Conservation (phyloP, 2,797 vertebrate species). For the Todus mexicanus region DNA sequence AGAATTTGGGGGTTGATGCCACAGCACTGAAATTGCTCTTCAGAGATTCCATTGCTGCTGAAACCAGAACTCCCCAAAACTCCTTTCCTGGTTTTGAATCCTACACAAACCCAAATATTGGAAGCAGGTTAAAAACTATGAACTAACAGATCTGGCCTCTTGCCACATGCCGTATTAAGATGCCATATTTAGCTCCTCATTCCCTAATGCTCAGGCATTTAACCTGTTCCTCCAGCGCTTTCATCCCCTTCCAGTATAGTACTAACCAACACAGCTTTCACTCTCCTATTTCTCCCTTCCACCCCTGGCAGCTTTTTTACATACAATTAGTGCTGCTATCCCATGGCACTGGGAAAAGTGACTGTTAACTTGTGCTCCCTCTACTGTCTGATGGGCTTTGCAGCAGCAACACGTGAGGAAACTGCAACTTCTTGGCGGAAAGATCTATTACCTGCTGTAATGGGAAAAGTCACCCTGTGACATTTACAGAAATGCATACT, state of each 20-base stretch:
- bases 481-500: not conserved
- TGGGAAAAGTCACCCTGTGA: not conserved
- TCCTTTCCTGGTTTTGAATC: conserved; percentile 10
- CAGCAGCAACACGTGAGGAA: not conserved
- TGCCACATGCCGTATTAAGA: not conserved
- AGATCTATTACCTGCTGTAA: not conserved
- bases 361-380: conserved; percentile 52
- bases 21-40: not conserved
- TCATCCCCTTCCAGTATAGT: not conserved
- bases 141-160: conserved; percentile 30
- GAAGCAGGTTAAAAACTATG: not conserved
- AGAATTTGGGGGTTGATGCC: not conserved
- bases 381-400: conserved; percentile 48
- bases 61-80: conserved; percentile 2
- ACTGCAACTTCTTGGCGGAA: not conserved
- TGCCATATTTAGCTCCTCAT: conserved; percentile 41
- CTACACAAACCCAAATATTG: not conserved
- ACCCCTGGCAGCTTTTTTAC: not conserved
- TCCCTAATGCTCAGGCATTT: conserved; percentile 8
- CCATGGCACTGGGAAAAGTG: not conserved
- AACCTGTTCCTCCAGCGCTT: conserved; percentile 14
- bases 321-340: not conserved
- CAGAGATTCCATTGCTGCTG: not conserved
- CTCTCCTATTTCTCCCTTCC: not conserved
- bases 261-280: not conserved